Conservation (phyloP, 2,888 invertebrate genomes). For the Synanthedon andrenaeformis region DNA sequence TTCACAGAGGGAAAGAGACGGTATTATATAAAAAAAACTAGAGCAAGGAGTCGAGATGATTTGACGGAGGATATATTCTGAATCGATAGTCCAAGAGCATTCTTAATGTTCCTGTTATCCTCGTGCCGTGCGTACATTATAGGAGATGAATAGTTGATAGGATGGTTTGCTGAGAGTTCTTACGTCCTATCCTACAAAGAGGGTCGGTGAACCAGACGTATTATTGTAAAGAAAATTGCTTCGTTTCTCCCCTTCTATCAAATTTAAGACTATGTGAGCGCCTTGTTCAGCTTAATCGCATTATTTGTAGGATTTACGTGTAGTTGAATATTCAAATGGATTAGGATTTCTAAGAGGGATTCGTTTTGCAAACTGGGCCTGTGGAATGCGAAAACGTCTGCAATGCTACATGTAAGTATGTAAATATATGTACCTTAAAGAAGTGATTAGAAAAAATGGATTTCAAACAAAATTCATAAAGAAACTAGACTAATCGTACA, state of each 20-base stretch:
- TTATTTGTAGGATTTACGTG: constrained; percentile 41
- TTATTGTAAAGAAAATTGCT: constrained; percentile 33
- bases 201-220: constrained; percentile 53
- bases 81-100: constrained; percentile 37
- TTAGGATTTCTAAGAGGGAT: constrained; percentile 28
- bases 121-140: constrained; percentile 29
- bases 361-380: constrained; percentile 30
- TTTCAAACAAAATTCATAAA: too few species aligned
- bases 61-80: constrained; percentile 31
- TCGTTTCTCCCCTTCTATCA: constrained; percentile 29
- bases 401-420: too few species aligned
- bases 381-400: constrained; percentile 17
- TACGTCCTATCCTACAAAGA: constrained; percentile 30
- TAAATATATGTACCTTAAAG: too few species aligned
- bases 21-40: constrained; percentile 22
- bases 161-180: constrained; percentile 22
- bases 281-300: constrained; percentile 36
- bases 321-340: constrained; percentile 26
- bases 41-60: constrained; percentile 33
- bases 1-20: constrained; percentile 35
- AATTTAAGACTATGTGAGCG: constrained; percentile 17
- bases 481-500: background rate
- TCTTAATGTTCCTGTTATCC: constrained; percentile 30
- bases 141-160: constrained; percentile 45
- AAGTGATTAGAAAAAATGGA: too few species aligned